Evolutionary conservation across 2,113 vertebrate species (phyloP).

Genomic region (Coregonus clupeaformis): DNA sequence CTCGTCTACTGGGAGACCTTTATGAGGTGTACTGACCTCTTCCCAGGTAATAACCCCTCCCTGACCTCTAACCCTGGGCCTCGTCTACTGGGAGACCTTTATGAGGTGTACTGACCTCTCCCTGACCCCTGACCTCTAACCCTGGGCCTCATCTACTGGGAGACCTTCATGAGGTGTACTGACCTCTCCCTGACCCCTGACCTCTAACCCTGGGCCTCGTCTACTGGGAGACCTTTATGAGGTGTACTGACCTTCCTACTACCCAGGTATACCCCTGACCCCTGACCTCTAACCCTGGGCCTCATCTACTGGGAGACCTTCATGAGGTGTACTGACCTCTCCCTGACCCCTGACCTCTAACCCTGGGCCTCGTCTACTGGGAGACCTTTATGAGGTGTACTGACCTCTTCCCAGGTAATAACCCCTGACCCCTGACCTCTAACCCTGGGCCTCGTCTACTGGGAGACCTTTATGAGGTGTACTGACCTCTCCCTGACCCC

Average conservation of each 20-base stretch:
- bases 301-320: constrained; percentile 99
- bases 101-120: background rate
- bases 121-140: constrained; percentile 40
- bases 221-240: background rate
- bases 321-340: constrained; percentile 97
- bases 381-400: background rate
- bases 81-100: background rate
- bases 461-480: constrained; percentile 99
- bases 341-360: background rate
- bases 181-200: constrained; percentile 79
- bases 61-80: background rate
- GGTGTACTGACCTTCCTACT: background rate
- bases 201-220: background rate
- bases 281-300: constrained; percentile 73
- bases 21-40: constrained; percentile 97
- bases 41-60: constrained; percentile 82
- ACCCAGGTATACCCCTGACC: background rate
- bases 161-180: constrained; percentile 97
- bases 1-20: constrained; percentile 99
- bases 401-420: background rate
- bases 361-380: no score
- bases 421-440: background rate
- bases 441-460: constrained; percentile 93
- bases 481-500: constrained; percentile 84
- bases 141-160: constrained; percentile 97